A percentile compares a stretch with the other conserved stretches of the same genome.
phyloP scores from a whole-genome alignment of 2,888 invertebrate genomes.

The Rotaria magnacalcarata region DNA sequence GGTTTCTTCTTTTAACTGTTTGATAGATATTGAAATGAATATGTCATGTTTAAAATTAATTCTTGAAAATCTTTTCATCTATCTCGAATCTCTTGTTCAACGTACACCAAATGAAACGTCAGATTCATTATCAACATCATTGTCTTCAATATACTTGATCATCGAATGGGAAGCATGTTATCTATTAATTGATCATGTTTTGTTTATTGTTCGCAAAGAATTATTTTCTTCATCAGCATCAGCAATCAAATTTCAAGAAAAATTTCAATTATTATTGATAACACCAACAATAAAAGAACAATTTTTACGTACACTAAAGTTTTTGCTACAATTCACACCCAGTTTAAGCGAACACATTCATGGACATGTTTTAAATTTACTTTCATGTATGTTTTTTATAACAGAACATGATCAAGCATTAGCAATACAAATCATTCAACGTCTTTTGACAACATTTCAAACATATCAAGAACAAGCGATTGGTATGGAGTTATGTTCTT shows the following conservation, averaged over 20 bases:
- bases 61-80: background rate
- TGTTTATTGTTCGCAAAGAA: constrained; percentile 2
- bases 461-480: constrained; percentile 8
- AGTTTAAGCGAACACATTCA: constrained; percentile 13
- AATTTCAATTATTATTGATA: background rate
- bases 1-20: no score
- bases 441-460: constrained; percentile 11
- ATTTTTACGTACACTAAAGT: background rate
- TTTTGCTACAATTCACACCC: constrained; percentile 13
- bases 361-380: constrained; percentile 15
- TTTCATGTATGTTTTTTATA: background rate
- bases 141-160: background rate
- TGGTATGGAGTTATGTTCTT: background rate
- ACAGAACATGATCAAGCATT: constrained; percentile 11
- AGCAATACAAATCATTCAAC: constrained; percentile 14
- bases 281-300: background rate
- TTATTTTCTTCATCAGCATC: background rate
- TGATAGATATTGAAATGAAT: background rate
- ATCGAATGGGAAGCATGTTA: constrained; percentile 35
- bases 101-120: constrained; percentile 7
- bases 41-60: background rate
- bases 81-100: background rate
- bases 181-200: constrained; percentile 33
- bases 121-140: background rate
- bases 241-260: background rate